Base-by-base conservation (phyloP, 2,113 vertebrate species). In the Bungarus multicinctus region DNA sequence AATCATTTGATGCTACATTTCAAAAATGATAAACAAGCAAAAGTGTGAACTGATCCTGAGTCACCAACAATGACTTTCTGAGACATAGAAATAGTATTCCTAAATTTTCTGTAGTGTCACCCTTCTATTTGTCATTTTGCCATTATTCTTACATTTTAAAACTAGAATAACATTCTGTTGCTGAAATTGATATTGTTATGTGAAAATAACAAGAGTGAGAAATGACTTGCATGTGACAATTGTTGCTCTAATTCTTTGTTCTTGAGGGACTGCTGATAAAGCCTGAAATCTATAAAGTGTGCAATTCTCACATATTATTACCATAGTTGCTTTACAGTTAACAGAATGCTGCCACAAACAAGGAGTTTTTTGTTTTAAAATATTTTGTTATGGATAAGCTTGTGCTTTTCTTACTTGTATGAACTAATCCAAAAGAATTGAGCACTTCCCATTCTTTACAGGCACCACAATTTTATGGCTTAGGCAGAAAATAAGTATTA, bases 321-420 rank as follows among this genome's bases (percentile, higher is more conserved):
- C 74, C 5, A 3, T 43, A 0, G 16, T 55, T 9, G 53, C 30
- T 87, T 74, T 18, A 39, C 0, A 10, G 3, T 90, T 88, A 58
- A 94, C 96, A 60, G 64, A 94, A 96, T 96, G 53, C 90, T 55
- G 94, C 50, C 30, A 34, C 89, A 7, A 91, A 93, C 92, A 53
- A 93, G n/a, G 22, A 85, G 43, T 74, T 96, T 96, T 92, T 95
- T 89, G 94, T 81, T 22, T 86, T 93, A 92, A 92, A 94, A 89
- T 93, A 93, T 85, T 50, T 54, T 55, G 87, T 95, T 94, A 58
- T 95, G 92, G 94, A 16, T 43, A 53, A 1, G 5, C 95, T 88
- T 86, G 89, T 39, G 18, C 89, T 54, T 25, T 88, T 47, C 85
- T 57, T 0, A 0, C 0, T 1, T 16, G 0, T 14, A 2, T 22